These are phyloP conservation scores for Pristiophorus japonicus DNA, from an alignment of 2,113 vertebrate species.

Conservation along the genomic window DNA sequence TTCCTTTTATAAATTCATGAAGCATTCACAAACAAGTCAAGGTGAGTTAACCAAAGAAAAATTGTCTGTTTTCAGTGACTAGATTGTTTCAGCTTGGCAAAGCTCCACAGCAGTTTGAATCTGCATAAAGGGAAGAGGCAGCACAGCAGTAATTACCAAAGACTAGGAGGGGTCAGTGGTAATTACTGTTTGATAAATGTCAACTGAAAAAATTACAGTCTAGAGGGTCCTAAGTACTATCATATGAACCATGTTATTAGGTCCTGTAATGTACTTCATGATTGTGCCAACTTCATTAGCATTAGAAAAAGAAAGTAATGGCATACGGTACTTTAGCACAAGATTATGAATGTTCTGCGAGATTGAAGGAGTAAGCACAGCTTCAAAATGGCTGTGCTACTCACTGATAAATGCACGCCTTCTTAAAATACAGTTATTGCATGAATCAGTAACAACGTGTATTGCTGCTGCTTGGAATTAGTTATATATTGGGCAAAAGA, in stretches of 20 bases:
- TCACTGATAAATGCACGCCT: background rate
- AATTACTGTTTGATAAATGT: slow-evolving; percentile 29
- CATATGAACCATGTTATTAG: slow-evolving; percentile 1
- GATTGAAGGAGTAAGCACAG: background rate
- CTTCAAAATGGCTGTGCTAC: background rate
- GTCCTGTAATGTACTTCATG: background rate
- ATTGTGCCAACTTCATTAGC: slow-evolving; percentile 22
- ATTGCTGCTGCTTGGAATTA: background rate
- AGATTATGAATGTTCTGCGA: background rate
- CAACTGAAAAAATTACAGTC: slow-evolving; percentile 16
- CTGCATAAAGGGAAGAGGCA: slow-evolving; percentile 14
- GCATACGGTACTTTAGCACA: background rate
- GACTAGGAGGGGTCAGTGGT: slow-evolving; percentile 22
- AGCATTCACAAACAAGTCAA: slow-evolving; percentile 21
- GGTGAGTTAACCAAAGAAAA: slow-evolving; percentile 23
- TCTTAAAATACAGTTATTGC: background rate
- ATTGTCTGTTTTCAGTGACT: slow-evolving; percentile 24
- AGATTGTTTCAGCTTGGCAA: background rate
- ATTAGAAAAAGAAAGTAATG: slow-evolving; percentile 13
- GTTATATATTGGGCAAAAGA: background rate
- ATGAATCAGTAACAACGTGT: background rate
- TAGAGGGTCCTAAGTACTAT: background rate
- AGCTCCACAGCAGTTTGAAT: background rate
- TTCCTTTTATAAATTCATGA: slow-evolving; percentile 27
- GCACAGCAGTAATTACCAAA: slow-evolving; percentile 21